Conservation (phyloP, 1,140 invertebrate species). For the Polyergus mexicanus region DNA sequence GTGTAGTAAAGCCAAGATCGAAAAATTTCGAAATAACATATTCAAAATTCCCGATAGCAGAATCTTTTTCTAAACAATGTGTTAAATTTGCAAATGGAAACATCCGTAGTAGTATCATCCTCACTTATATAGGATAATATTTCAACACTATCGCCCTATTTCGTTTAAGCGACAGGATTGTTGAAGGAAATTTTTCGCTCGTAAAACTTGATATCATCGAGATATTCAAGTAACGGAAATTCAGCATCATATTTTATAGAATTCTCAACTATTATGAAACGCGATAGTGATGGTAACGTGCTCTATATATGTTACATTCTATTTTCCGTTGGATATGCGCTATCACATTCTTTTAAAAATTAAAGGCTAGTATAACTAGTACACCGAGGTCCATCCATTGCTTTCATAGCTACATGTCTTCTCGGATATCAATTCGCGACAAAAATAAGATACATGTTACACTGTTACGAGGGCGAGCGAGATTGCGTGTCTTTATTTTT, state of each 20-base stretch:
- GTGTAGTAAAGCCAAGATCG: not conserved
- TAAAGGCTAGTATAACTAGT: constrained; percentile 28
- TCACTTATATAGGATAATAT: not conserved
- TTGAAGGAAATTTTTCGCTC: not conserved
- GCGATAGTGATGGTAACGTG: constrained; percentile 13
- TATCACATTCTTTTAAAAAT: constrained; percentile 40
- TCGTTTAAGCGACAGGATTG: not conserved
- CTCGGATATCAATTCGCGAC: constrained; percentile 10
- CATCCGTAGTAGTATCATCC: not conserved
- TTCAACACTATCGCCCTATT: not conserved
- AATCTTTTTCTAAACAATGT: constrained; percentile 7
- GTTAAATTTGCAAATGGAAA: constrained; percentile 16
- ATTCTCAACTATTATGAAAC: constrained; percentile 19
- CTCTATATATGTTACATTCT: not conserved
- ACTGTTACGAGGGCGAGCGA: not conserved
- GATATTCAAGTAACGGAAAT: constrained; percentile 1
- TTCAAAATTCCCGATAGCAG: constrained; percentile 26
- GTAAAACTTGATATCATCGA: not conserved
- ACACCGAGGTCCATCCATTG: not conserved
- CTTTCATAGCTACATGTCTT: constrained; percentile 13
- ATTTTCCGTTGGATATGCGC: constrained; percentile 27
- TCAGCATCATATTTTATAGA: not conserved
- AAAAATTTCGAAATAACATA: constrained; percentile 14
- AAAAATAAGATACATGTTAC: not conserved
- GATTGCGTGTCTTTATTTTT: constrained; percentile 32